Base-by-base conservation (phyloP, 2,113 vertebrate genomes). In the Fukomys damarensis region DNA sequence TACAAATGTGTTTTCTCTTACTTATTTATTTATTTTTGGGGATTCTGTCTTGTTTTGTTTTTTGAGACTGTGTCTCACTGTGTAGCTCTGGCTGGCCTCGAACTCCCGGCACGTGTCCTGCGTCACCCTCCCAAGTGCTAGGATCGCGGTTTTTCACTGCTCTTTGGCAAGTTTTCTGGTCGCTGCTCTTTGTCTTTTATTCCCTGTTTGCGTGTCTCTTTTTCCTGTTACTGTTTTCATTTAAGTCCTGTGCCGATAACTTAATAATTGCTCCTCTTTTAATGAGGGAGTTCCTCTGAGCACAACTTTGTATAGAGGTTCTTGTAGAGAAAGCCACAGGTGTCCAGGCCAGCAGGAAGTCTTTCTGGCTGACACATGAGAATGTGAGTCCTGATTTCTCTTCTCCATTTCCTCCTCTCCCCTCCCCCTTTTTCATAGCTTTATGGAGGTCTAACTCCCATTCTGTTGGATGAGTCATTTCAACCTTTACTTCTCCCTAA, bases 371-470 rank as follows among this genome's bases (percentile, higher is more conserved):
- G 76, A 84, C 81, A 70, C 61, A 86, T 65, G 63, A 28, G 54
- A 86, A n/a, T n/a, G 13, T 74, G 16, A 52, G 41, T 94, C 38
- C 46, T 90, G 88, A 91, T 32, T 82, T 77, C 56, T 58, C 56
- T 2, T 65, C 49, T 32, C n/a, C 24, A 7, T n/a, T 20, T 38
- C 35, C 19, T 28, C 26, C 20, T 8, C 8, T 10, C 38, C 46
- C 54, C 28, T 46, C 19, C 49, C 30, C 28, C 91, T 88, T 88
- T 83, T 87, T 46, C 49, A 93, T 43, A 68, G 52, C n/a, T 92
- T 94, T 97, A 41, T 91, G 95, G 84, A 94, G 28, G 66, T 83
- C 70, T 65, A 92, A 79, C 89, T 94, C 95, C 85, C 17, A 46
- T 83, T 26, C 52, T 20, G 89, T 26, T 72, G 58, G 96, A 38